Conservation (phyloP, 2,113 vertebrate genomes). For the Taurulus bubalis region DNA sequence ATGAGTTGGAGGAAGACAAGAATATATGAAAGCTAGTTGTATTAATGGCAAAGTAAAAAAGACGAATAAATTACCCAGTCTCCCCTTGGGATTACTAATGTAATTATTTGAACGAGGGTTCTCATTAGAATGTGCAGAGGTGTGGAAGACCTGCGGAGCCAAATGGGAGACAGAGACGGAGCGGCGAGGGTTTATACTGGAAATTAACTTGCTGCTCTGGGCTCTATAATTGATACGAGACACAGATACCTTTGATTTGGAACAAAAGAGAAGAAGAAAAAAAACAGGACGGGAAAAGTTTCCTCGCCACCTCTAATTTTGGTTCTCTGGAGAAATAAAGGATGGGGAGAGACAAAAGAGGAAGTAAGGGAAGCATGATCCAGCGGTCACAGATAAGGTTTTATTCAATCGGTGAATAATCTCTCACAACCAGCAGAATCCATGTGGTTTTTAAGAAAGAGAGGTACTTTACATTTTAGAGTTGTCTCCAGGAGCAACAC, state of each 20-base stretch:
- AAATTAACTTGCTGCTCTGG: conserved; percentile 75
- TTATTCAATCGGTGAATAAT: conserved; percentile 75
- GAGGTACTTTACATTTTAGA: conserved; percentile 61
- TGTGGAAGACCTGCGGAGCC: conserved; percentile 69
- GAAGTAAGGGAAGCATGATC: conserved; percentile 47
- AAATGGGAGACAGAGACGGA: conserved; percentile 70
- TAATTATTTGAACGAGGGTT: conserved; percentile 83
- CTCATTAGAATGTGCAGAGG: conserved; percentile 77
- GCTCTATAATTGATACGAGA: conserved; percentile 78
- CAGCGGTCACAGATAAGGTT: conserved; percentile 69
- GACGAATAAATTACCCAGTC: conserved; percentile 77
- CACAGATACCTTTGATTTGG: conserved; percentile 71
- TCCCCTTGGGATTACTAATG: conserved; percentile 81
- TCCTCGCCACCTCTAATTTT: conserved; percentile 22
- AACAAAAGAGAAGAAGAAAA: conserved; percentile 55
- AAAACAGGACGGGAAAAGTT: conserved; percentile 41
- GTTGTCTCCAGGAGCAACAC: conserved; percentile 44
- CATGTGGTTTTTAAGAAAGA: conserved; percentile 58
- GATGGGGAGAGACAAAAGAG: conserved; percentile 36
- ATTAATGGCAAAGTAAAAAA: conserved; percentile 77
- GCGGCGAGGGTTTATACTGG: conserved; percentile 60
- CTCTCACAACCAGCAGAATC: conserved; percentile 57
- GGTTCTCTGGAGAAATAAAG: conserved; percentile 20
- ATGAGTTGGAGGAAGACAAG: conserved; percentile 35
- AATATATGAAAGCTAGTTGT: conserved; percentile 60